Evolutionary conservation across 2,797 vertebrate species (phyloP).

Genomic region (Schizopygopsis malacanthus): DNA sequence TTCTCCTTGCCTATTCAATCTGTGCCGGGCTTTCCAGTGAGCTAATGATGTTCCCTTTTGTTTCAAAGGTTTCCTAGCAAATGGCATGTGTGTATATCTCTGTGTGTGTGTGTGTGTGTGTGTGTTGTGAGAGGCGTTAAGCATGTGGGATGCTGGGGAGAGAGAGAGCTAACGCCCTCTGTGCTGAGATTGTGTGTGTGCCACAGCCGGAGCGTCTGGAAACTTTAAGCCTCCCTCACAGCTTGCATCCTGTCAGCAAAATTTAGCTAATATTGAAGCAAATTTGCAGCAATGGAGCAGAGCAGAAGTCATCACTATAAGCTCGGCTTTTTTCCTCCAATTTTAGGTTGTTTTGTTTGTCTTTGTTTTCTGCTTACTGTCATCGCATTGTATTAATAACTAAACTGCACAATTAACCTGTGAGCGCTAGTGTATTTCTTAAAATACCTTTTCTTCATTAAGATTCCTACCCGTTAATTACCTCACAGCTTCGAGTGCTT

Average conservation of each 20-base stretch:
- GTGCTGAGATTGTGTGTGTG: conserved; percentile 39
- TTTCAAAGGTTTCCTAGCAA: conserved; percentile 57
- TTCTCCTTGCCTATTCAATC: conserved; percentile 49
- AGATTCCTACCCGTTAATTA: conserved; percentile 59
- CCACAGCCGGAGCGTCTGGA: conserved; percentile 11
- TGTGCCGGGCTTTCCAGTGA: conserved; percentile 45
- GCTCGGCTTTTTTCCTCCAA: conserved; percentile 15
- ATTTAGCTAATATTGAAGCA: conserved; percentile 63
- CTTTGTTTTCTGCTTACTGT: conserved; percentile 51
- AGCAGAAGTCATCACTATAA: conserved; percentile 57
- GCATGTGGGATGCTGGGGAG: conserved; percentile 2
- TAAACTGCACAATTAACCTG: conserved; percentile 48
- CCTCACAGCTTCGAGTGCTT: conserved; percentile 50
- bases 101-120: conserved; percentile 22
- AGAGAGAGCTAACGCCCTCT: conserved; percentile 44
- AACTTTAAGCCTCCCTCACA: conserved; percentile 52
- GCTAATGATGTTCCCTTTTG: conserved; percentile 60
- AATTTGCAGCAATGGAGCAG: conserved; percentile 55
- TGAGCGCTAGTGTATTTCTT: conserved; percentile 35
- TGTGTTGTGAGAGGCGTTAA: conserved; percentile 19
- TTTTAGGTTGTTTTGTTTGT: conserved; percentile 14
- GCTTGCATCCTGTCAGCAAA: conserved; percentile 60
- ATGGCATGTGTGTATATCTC: conserved; percentile 38
- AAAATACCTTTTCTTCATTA: conserved; percentile 52
- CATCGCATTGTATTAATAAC: conserved; percentile 43